Base-by-base conservation (phyloP, 2,797 vertebrate species). In the Sebastes steindachneri region DNA sequence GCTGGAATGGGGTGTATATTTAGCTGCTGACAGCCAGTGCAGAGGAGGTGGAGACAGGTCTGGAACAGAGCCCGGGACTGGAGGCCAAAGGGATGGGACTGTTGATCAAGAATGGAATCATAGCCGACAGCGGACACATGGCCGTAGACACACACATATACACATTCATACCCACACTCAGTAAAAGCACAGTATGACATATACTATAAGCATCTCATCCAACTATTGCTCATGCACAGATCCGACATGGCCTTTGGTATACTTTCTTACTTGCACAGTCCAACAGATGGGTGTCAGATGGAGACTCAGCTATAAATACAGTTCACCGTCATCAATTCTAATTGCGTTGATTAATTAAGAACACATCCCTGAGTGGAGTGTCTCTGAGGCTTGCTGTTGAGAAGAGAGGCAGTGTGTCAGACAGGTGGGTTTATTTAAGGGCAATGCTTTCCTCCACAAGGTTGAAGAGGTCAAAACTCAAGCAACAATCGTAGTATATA, bases 1-100 rank as follows among this genome's bases (percentile, higher is more conserved):
- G 64, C 25, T 86, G 33, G 33, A 73, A 64, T 29, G 45, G 72
- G 31, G 68, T 80, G 81, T 95, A 95, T 95, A 95, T 95, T 93
- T 95, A 94, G 92, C 88, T 10, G 77, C 68, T 93, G 86, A 92
- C 92, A 94, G 93, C 86, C 83, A 94, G 87, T 89, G 86, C 82
- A 93, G 91, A 87, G 89, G 91, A 93, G 92, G 88, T 90, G 89
- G 82, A 77, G 87, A 93, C 78, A 82, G 86, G 79, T 88, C 89
- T 95, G 94, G 93, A 94, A 84, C 80, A 77, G 72, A 93, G 92
- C 93, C 93, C 88, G 90, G 90, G 78, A 89, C 88, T 87, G 59
- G 72, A 91, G 88, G 90, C 90, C 77, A 90, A 82, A 89, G 85
- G 72, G 81, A 89, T 71, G 62, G 60, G 77, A 85, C 64, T 85